Conservation (phyloP, 1,140 invertebrate genomes). For the Neodiprion virginianus region DNA sequence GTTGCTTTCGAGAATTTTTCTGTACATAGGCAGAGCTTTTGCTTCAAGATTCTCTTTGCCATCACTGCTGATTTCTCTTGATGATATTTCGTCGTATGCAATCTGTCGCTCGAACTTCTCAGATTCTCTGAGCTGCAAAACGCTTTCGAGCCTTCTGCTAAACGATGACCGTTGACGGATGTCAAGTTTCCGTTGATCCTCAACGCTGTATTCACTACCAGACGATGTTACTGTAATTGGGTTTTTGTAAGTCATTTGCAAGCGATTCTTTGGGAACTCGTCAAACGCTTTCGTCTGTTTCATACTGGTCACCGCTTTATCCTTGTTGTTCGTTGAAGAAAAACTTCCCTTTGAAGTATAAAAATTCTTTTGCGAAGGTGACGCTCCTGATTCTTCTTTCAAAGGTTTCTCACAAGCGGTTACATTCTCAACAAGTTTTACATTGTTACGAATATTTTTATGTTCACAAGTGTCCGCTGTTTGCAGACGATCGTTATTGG, state of each 20-base stretch:
- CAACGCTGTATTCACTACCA: neutral
- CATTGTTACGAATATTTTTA: neutral
- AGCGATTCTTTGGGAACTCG: neutral
- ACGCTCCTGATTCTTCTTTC: neutral
- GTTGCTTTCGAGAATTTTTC: conserved; percentile 30
- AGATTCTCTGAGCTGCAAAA: conserved; percentile 13
- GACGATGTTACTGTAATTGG: neutral
- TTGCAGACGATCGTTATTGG: too few relatives aligned
- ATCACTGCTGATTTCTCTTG: neutral
- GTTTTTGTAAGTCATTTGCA: conserved; percentile 16
- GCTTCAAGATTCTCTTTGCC: conserved; percentile 13
- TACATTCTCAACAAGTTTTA: neutral
- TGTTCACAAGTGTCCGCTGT: too few relatives aligned
- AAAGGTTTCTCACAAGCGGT: neutral
- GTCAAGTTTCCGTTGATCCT: neutral
- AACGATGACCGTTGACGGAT: neutral
- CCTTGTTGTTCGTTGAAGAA: too few relatives aligned
- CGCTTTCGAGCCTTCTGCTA: neutral
- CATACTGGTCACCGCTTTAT: neutral
- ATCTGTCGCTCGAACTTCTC: conserved; percentile 17
- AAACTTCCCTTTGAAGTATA: neutral
- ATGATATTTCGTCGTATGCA: conserved; percentile 22
- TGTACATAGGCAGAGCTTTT: conserved; percentile 14
- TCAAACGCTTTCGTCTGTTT: neutral
- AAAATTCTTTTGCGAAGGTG: neutral